A percentile compares a stretch with the other conserved stretches of the same genome.
phyloP scores from a whole-genome alignment of 2,113 vertebrate species.

The Labrus mixtus region DNA sequence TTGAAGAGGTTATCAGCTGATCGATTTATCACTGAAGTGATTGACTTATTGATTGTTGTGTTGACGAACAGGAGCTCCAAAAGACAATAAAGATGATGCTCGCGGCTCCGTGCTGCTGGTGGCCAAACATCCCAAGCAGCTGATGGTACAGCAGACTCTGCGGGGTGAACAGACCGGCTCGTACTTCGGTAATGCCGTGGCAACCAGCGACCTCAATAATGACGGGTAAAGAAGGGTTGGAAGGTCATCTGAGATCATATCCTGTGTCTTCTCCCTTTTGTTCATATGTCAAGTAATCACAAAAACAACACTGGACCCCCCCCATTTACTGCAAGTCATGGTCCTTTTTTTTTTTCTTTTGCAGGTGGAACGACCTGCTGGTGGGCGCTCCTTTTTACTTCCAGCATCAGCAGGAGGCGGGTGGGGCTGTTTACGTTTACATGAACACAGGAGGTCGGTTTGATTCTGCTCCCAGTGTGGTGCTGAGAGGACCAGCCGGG shows the following conservation, averaged over 20 bases:
- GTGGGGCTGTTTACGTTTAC: constrained; percentile 91
- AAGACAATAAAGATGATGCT: constrained; percentile 77
- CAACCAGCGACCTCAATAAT: constrained; percentile 89
- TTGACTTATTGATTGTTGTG: neutral
- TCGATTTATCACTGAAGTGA: neutral
- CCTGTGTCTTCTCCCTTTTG: no score
- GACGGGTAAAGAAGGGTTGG: constrained; percentile 83
- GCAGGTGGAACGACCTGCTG: constrained; percentile 93
- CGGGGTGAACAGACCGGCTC: constrained; percentile 90
- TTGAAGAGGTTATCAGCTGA: neutral
- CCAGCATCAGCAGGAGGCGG: constrained; percentile 83
- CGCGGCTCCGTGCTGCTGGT: constrained; percentile 84
- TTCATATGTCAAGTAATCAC: no score
- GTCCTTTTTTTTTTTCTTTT: neutral
- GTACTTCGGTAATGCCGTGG: constrained; percentile 91
- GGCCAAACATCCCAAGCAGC: constrained; percentile 54
- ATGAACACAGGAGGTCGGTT: constrained; percentile 89
- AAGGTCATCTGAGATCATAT: neutral
- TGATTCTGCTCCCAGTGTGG: constrained; percentile 58
- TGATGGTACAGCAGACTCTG: constrained; percentile 63
- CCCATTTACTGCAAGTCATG: no score
- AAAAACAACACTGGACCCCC: no score
- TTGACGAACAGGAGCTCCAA: constrained; percentile 86
- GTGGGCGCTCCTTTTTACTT: constrained; percentile 95
- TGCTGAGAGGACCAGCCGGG: constrained; percentile 82